Percentiles rank a stretch among this genome's conserved stretches.
Conservation (phyloP, 2,113 vertebrate genomes). For the Sinocyclocheilus maitianheensis region DNA sequence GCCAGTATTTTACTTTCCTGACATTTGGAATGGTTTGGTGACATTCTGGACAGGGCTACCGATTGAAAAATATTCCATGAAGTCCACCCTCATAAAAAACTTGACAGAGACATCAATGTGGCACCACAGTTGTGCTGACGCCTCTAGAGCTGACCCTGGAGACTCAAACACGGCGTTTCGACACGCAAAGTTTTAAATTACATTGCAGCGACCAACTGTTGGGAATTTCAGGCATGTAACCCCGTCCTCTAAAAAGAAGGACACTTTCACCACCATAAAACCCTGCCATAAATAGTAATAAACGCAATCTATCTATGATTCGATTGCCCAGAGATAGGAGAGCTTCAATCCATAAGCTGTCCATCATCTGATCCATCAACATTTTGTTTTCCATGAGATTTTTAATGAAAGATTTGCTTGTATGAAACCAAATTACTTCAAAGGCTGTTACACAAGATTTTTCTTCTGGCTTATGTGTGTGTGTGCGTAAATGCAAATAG, state of each 20-base stretch:
- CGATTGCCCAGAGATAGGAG: not conserved
- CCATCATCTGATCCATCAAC: not conserved
- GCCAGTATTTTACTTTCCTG: not conserved
- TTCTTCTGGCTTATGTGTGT: not conserved
- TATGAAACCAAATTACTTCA: conserved; percentile 8
- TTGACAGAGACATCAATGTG: not conserved
- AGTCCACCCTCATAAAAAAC: conserved; percentile 1
- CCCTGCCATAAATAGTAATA: not conserved
- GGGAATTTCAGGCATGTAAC: conserved; percentile 6
- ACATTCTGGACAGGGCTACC: conserved; percentile 11
- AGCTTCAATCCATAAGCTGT: not conserved
- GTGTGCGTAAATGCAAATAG: conserved; percentile 14
- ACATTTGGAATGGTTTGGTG: not conserved
- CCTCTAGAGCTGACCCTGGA: not conserved
- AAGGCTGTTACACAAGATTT: not conserved
- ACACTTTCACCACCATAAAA: conserved; percentile 10
- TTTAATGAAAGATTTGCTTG: conserved; percentile 24
- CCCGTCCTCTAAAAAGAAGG: not conserved
- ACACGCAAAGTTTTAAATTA: conserved; percentile 4
- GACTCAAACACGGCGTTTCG: not conserved
- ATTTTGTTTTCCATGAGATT: not conserved
- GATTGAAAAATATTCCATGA: not conserved
- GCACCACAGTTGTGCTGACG: conserved; percentile 12
- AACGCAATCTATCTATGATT: not conserved
- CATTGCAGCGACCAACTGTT: not conserved